phyloP scores from a whole-genome alignment of 2,888 invertebrate genomes.

The Oxystoma pomonae region DNA sequence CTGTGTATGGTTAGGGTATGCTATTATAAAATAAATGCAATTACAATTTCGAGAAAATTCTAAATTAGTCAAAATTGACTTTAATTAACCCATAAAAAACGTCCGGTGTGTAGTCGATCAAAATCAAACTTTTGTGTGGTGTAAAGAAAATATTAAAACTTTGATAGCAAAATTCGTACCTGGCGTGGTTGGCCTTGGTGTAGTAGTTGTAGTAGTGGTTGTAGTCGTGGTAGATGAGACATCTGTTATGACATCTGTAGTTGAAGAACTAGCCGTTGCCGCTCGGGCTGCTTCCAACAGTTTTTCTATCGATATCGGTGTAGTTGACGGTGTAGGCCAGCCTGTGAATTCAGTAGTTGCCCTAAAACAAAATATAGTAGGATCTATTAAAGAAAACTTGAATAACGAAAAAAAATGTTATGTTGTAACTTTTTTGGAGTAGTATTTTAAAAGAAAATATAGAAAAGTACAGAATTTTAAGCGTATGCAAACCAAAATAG shows the following conservation, averaged over 20 bases:
- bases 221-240: conserved; percentile 61
- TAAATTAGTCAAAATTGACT: no score
- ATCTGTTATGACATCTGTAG: conserved; percentile 27
- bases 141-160: background rate
- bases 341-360: conserved; percentile 87
- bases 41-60: no score
- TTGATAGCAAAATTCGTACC: no score
- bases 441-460: no score
- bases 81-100: no score
- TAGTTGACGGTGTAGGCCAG: conserved; percentile 86
- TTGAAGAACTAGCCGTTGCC: conserved; percentile 56
- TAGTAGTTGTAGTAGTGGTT: conserved; percentile 67
- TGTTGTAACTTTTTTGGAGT: no score
- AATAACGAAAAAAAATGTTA: background rate
- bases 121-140: no score
- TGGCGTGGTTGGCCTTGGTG: conserved; percentile 68
- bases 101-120: no score
- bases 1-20: no score
- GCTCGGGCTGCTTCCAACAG: conserved; percentile 63
- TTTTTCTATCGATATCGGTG: conserved; percentile 80
- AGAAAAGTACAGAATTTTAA: no score
- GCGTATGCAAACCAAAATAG: no score
- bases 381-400: conserved; percentile 1
- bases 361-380: conserved; percentile 54
- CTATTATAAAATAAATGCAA: no score